These are phyloP conservation scores for Athalia cordata DNA, from an alignment of 2,888 invertebrate species.

Conservation along the genomic window DNA sequence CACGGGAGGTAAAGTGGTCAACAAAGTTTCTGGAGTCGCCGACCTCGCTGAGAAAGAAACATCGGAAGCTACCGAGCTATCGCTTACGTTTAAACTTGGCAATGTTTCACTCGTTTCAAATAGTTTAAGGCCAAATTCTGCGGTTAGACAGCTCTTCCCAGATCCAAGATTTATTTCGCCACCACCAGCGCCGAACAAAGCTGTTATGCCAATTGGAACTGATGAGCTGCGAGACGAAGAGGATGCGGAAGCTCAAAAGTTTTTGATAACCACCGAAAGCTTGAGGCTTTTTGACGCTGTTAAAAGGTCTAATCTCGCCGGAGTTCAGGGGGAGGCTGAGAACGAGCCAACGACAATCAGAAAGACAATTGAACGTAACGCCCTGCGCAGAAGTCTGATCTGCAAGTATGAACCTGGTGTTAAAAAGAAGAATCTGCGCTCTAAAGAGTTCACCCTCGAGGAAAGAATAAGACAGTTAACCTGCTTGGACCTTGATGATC, in stretches of 20 bases:
- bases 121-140: constrained; percentile 83
- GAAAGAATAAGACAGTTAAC: constrained; percentile 91
- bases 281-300: constrained; percentile 82
- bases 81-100: constrained; percentile 77
- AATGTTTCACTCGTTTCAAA: constrained; percentile 76
- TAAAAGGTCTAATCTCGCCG: constrained; percentile 76
- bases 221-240: constrained; percentile 63
- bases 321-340: constrained; percentile 70
- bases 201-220: constrained; percentile 48
- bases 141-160: constrained; percentile 89
- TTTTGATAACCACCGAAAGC: constrained; percentile 85
- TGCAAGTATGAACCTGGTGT: constrained; percentile 79
- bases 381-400: constrained; percentile 85
- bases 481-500: constrained; percentile 86
- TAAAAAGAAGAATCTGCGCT: constrained; percentile 75
- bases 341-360: constrained; percentile 77
- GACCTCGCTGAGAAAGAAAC: constrained; percentile 51
- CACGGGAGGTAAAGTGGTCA: constrained; percentile 38
- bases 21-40: constrained; percentile 32
- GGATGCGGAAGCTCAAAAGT: constrained; percentile 72
- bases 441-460: constrained; percentile 86
- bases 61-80: constrained; percentile 74
- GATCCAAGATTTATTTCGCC: constrained; percentile 78
- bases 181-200: constrained; percentile 76
- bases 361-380: constrained; percentile 88